Conservation (phyloP, 2,113 vertebrate genomes). For the Hassar affinis region DNA sequence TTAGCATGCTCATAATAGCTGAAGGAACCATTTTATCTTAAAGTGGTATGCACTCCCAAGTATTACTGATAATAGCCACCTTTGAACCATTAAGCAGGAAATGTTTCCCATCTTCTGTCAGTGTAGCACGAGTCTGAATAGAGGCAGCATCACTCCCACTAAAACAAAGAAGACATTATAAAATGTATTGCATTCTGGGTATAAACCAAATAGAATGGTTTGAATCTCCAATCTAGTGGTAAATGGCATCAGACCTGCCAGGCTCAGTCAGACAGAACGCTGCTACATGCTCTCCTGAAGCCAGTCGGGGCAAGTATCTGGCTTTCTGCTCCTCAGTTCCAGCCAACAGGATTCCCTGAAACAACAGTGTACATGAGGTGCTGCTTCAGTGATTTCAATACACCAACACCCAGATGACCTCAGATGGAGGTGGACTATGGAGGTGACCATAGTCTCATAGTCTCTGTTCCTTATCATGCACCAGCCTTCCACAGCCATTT, state of each 20-base stretch:
- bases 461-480: not conserved
- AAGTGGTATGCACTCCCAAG: too few relatives aligned
- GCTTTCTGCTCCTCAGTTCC: constrained; percentile 92
- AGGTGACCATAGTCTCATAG: too few relatives aligned
- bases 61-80: constrained; percentile 66
- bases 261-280: constrained; percentile 96
- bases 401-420: not conserved
- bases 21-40: not conserved
- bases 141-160: constrained; percentile 96
- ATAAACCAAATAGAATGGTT: not conserved
- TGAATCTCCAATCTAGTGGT: not conserved
- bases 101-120: constrained; percentile 83
- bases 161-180: constrained; percentile 46
- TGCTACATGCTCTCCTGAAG: constrained; percentile 88
- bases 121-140: constrained; percentile 81
- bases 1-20: not conserved
- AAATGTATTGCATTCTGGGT: not conserved
- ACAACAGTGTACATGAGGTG: not conserved
- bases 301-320: constrained; percentile 88
- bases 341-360: constrained; percentile 88
- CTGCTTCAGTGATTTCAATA: not conserved
- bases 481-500: not conserved
- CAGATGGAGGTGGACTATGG: too few relatives aligned
- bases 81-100: constrained; percentile 88
- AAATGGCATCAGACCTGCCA: constrained; percentile 76